These are phyloP conservation scores for Pantala flavescens DNA, from an alignment of 1,140 invertebrate genomes.

Conservation along the genomic window DNA sequence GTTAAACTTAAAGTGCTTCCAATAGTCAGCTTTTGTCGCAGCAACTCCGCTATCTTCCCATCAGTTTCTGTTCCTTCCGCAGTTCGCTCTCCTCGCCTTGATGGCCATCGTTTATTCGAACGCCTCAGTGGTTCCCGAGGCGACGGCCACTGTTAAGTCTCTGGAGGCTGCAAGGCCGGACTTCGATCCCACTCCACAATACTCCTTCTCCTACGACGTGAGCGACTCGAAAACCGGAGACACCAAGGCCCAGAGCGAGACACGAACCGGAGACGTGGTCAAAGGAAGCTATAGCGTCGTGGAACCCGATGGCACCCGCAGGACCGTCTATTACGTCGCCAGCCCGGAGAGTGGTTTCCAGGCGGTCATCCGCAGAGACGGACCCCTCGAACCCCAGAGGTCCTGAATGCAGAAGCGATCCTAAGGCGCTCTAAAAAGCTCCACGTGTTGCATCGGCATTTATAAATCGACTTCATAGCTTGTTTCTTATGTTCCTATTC, in stretches of 20 bases:
- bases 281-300: constrained; percentile 33
- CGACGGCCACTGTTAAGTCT: not conserved
- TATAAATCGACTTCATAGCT: too few relatives aligned
- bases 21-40: too few relatives aligned
- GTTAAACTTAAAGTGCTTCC: not conserved
- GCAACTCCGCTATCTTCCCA: not conserved
- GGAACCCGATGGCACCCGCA: constrained; percentile 31
- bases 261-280: constrained; percentile 31
- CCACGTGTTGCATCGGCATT: too few relatives aligned
- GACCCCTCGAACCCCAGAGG: not conserved
- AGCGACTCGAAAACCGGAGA: constrained; percentile 30
- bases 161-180: not conserved
- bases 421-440: too few relatives aligned
- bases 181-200: constrained; percentile 21
- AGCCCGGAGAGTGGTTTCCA: constrained; percentile 41
- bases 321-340: constrained; percentile 27
- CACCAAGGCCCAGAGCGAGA: constrained; percentile 30
- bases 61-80: not conserved
- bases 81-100: not conserved
- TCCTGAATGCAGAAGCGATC: too few relatives aligned
- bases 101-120: not conserved
- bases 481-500: too few relatives aligned
- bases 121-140: not conserved
- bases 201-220: constrained; percentile 28
- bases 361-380: constrained; percentile 24